A percentile compares a stretch with the other conserved stretches of the same genome.
Conservation (phyloP, 2,888 invertebrate genomes). For the Lypha dubia region DNA sequence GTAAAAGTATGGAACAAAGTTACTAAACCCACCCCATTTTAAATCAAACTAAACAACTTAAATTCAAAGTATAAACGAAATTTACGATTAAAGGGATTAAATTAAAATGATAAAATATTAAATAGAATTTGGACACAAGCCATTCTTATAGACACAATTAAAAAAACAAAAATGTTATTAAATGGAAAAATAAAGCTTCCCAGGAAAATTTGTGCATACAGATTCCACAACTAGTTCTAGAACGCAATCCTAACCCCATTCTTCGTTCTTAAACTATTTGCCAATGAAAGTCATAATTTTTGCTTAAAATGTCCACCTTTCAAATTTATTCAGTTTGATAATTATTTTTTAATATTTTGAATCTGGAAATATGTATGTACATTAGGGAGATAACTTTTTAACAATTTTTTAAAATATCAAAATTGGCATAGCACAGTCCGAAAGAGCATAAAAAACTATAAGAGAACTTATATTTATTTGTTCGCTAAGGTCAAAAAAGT, state of each 20-base stretch:
- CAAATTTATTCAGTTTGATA: background rate
- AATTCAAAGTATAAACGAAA: background rate
- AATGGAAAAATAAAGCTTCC: background rate
- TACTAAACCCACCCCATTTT: constrained; percentile 73
- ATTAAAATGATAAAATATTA: background rate
- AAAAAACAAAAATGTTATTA: constrained; percentile 16
- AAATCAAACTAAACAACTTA: constrained; percentile 24
- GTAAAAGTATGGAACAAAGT: constrained; percentile 67
- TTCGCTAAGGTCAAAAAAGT: no score
- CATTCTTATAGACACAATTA: constrained; percentile 45
- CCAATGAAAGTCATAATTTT: background rate
- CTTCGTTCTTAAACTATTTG: background rate
- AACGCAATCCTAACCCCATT: background rate
- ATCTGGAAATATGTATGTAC: background rate
- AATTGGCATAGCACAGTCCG: no score
- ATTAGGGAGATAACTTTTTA: no score
- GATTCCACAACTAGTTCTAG: background rate
- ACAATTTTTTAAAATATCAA: no score
- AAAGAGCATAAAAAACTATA: no score
- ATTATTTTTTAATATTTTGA: background rate
- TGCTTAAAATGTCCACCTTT: background rate
- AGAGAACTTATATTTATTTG: no score
- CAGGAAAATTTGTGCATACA: background rate
- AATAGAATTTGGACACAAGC: constrained; percentile 32
- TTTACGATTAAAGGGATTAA: constrained; percentile 58